Conservation (phyloP, 2,797 vertebrate species). For the Gymnoscopelus microlampas region DNA sequence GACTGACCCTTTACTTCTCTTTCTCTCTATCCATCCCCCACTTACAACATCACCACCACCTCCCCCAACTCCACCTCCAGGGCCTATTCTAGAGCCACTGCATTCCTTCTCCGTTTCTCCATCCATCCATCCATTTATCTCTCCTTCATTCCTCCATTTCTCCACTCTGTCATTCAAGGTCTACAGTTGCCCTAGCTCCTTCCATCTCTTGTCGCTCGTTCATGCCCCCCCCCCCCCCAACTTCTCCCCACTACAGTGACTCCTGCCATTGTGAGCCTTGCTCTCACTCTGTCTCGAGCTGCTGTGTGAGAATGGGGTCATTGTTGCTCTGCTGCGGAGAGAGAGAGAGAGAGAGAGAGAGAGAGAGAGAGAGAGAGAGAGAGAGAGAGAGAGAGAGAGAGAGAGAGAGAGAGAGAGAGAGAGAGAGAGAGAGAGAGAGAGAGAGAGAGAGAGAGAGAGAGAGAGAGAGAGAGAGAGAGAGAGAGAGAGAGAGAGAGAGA, state of each 20-base stretch:
- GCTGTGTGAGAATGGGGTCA: conserved; percentile 81
- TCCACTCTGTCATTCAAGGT: conserved; percentile 57
- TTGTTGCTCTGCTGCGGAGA: conserved; percentile 73
- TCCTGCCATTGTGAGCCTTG: conserved; percentile 75
- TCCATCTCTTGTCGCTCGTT: conserved; percentile 26
- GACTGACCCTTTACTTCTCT: conserved; percentile 44
- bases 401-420: no score
- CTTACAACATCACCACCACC: conserved; percentile 43
- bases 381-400: no score
- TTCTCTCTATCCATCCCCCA: conserved; percentile 44
- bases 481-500: no score
- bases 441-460: not conserved
- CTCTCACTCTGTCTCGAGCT: conserved; percentile 75
- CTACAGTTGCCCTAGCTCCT: conserved; percentile 39
- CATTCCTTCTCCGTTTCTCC: conserved; percentile 46
- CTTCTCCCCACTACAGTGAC: conserved; percentile 59
- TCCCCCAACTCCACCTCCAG: conserved; percentile 60
- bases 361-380: not conserved
- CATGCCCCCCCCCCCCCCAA: conserved; percentile 45
- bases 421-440: no score
- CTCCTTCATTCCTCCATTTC: conserved; percentile 47
- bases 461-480: no score
- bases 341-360: conserved; percentile 25
- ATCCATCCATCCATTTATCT: conserved; percentile 19
- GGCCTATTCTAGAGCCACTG: conserved; percentile 57